phyloP scores from a whole-genome alignment of 2,888 invertebrate species.

The Frankliniella fusca region DNA sequence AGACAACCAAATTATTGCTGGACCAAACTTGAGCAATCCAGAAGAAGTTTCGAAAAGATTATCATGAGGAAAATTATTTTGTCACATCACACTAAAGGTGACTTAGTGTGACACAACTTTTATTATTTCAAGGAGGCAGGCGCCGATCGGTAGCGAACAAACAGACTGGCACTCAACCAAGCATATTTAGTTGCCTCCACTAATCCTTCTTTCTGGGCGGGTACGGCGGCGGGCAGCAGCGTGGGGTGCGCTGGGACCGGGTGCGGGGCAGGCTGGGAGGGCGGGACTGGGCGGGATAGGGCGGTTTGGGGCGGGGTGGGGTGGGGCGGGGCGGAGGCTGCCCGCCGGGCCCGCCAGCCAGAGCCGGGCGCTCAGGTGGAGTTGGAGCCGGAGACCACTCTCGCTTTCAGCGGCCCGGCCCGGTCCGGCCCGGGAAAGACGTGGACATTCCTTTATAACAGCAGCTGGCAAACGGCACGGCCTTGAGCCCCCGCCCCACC shows the following conservation, averaged over 20 bases:
- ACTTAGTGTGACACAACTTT: no score
- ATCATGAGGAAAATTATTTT: no score
- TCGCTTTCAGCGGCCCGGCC: constrained; percentile 21
- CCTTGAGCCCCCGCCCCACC: not conserved
- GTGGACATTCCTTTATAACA: constrained; percentile 14
- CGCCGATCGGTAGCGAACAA: no score
- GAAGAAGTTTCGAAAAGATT: no score
- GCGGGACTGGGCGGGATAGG: not conserved
- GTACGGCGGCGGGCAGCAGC: not conserved
- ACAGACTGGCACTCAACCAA: no score
- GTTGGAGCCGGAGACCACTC: not conserved
- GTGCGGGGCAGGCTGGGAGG: not conserved
- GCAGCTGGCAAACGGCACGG: constrained; percentile 16
- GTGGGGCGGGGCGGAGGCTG: not conserved
- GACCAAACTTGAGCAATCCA: no score
- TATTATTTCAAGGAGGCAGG: no score
- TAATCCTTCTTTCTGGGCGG: not conserved
- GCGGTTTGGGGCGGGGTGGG: not conserved
- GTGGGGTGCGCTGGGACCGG: not conserved
- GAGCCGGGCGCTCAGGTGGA: not conserved
- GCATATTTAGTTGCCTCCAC: no score
- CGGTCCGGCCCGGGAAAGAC: not conserved
- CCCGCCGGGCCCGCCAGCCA: not conserved
- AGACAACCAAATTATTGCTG: no score
- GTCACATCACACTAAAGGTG: no score